These are phyloP conservation scores for Pagetopsis macropterus DNA, from an alignment of 2,797 vertebrate genomes.

Conservation along the genomic window DNA sequence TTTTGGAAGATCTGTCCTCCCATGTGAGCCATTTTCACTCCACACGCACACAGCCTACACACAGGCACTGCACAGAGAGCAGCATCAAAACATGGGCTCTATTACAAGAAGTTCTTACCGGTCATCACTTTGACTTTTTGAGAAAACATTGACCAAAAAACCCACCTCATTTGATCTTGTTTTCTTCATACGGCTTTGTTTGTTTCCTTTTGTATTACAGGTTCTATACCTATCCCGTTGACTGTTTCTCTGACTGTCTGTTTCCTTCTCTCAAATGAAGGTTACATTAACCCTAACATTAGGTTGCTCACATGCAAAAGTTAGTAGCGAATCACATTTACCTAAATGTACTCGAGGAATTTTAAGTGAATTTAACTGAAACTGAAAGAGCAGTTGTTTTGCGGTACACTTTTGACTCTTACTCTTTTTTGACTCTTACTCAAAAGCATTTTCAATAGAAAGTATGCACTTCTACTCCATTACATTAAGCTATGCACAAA, in stretches of 20 bases:
- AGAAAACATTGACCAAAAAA: slow-evolving; percentile 28
- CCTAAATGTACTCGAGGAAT: too few species aligned
- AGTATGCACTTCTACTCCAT: too few species aligned
- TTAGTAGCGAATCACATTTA: too few species aligned
- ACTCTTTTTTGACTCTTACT: too few species aligned
- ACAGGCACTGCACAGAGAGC: slow-evolving; percentile 34
- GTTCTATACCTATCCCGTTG: not conserved
- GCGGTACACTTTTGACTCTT: too few species aligned
- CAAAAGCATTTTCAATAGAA: too few species aligned
- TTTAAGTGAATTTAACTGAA: too few species aligned
- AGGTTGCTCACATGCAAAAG: not conserved
- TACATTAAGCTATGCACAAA: too few species aligned
- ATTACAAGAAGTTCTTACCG: slow-evolving; percentile 29
- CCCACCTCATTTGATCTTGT: slow-evolving; percentile 2
- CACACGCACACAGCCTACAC: slow-evolving; percentile 4
- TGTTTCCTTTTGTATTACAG: slow-evolving; percentile 8
- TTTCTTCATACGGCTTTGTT: slow-evolving; percentile 23
- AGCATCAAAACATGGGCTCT: slow-evolving; percentile 48
- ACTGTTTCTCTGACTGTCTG: slow-evolving; percentile 7
- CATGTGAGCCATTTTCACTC: slow-evolving; percentile 50
- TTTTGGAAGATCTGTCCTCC: slow-evolving; percentile 57
- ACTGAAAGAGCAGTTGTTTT: too few species aligned
- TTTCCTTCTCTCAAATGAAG: slow-evolving; percentile 14
- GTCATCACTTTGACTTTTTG: slow-evolving; percentile 41
- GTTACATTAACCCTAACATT: not conserved